A percentile compares a stretch with the other conserved stretches of the same genome.
Conservation (phyloP, 2,113 vertebrate genomes). For the Otus sunia region DNA sequence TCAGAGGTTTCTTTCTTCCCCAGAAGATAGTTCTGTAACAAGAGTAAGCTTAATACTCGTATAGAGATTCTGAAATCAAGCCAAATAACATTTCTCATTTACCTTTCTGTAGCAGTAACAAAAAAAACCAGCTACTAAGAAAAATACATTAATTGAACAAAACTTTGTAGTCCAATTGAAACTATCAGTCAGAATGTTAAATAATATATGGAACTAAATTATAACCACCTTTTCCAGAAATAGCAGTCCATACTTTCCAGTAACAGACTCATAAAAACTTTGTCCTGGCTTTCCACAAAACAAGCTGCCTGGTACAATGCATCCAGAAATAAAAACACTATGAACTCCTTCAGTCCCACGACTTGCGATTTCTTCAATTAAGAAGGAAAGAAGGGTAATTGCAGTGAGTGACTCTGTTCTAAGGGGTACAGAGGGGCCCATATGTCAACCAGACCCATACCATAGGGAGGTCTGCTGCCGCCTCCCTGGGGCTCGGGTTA, state of each 20-base stretch:
- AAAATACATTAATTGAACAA: neutral
- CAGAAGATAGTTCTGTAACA: slow-evolving; percentile 91
- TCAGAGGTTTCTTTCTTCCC: slow-evolving; percentile 95
- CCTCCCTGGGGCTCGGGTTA: too few species aligned
- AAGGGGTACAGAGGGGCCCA: too few species aligned
- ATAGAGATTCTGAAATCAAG: neutral
- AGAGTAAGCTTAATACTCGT: slow-evolving; percentile 2
- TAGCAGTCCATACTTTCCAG: neutral
- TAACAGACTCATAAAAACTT: neutral
- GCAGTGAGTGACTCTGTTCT: too few species aligned
- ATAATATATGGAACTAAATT: neutral
- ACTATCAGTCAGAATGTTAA: neutral
- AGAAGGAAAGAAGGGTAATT: too few species aligned
- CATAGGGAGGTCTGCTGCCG: too few species aligned
- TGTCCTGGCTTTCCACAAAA: neutral
- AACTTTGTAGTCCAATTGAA: neutral
- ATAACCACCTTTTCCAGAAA: neutral
- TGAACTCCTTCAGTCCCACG: too few species aligned
- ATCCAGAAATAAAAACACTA: neutral
- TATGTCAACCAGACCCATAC: too few species aligned
- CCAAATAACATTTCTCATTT: neutral
- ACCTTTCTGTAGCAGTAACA: neutral
- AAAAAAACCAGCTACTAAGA: neutral
- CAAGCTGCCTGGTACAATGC: neutral
- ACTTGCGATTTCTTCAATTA: too few species aligned